Conservation (phyloP, 2,888 invertebrate genomes). For the Hyposoter dolosus region DNA sequence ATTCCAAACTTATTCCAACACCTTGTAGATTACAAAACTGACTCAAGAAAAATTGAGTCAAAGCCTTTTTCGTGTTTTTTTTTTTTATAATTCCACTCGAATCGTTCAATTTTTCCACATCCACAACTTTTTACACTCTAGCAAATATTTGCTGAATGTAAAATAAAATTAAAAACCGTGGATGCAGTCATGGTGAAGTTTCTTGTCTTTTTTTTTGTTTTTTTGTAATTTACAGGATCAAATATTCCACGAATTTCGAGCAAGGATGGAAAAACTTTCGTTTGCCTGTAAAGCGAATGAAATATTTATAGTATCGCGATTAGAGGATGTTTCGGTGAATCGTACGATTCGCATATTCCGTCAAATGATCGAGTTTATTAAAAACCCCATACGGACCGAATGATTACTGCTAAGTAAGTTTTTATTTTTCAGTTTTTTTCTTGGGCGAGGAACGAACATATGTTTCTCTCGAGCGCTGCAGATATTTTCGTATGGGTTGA, state of each 20-base stretch:
- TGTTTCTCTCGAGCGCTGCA: not conserved
- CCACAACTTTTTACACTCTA: too few species aligned
- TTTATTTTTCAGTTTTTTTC: too few species aligned
- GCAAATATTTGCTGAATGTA: too few species aligned
- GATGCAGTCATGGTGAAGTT: not conserved
- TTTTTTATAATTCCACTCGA: not conserved
- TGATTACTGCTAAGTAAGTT: too few species aligned
- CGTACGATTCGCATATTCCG: not conserved
- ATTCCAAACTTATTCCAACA: not conserved
- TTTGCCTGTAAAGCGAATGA: not conserved
- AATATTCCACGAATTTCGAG: not conserved
- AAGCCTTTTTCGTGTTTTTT: not conserved
- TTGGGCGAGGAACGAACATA: too few species aligned
- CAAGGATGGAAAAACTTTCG: not conserved
- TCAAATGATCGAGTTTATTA: not conserved
- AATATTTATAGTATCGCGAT: not conserved
- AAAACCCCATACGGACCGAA: not conserved
- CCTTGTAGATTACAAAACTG: not conserved
- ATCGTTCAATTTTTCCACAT: not conserved
- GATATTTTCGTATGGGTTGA: not conserved
- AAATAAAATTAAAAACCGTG: too few species aligned
- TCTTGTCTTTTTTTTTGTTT: not conserved
- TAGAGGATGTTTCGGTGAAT: not conserved
- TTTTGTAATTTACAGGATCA: not conserved
- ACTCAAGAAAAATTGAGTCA: not conserved